phyloP scores from a whole-genome alignment of 1,140 invertebrate genomes.

The Drosophila yakuba region DNA sequence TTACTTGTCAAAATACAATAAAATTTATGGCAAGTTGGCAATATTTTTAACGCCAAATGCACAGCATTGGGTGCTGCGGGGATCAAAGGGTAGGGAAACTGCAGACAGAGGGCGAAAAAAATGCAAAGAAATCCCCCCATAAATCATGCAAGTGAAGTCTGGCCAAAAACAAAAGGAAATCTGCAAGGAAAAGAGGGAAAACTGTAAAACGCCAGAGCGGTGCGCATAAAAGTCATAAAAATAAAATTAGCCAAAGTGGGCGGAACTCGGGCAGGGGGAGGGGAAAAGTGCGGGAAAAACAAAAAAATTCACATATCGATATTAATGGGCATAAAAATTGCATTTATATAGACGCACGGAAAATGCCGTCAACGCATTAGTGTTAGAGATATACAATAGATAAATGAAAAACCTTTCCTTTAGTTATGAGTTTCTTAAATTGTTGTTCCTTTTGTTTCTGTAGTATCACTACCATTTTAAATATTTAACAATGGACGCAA shows the following conservation, averaged over 20 bases:
- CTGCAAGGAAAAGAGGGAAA: constrained; percentile 32
- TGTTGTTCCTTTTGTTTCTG: too few relatives aligned
- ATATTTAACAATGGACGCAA: too few relatives aligned
- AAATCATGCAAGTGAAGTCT: constrained; percentile 65
- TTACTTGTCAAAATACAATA: constrained; percentile 77
- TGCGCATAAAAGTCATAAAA: constrained; percentile 72
- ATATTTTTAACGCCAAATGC: constrained; percentile 78
- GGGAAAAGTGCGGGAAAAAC: constrained; percentile 1
- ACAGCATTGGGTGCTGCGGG: constrained; percentile 18
- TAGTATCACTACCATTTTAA: too few relatives aligned
- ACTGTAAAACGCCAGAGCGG: constrained; percentile 47
- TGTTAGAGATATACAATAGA: too few relatives aligned
- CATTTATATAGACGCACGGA: neutral
- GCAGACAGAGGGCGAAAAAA: constrained; percentile 29
- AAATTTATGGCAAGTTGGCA: constrained; percentile 75
- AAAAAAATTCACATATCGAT: constrained; percentile 5
- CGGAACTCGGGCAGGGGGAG: neutral
- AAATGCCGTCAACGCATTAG: neutral
- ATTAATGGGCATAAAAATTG: constrained; percentile 1
- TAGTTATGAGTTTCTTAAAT: too few relatives aligned
- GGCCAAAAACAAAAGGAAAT: constrained; percentile 46
- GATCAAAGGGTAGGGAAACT: constrained; percentile 22
- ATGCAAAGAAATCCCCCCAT: constrained; percentile 61
- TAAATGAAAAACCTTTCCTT: too few relatives aligned
- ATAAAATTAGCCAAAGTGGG: constrained; percentile 67